These are phyloP conservation scores for Trichacis sp. DNA, from an alignment of 2,888 invertebrate species.

Conservation along the genomic window DNA sequence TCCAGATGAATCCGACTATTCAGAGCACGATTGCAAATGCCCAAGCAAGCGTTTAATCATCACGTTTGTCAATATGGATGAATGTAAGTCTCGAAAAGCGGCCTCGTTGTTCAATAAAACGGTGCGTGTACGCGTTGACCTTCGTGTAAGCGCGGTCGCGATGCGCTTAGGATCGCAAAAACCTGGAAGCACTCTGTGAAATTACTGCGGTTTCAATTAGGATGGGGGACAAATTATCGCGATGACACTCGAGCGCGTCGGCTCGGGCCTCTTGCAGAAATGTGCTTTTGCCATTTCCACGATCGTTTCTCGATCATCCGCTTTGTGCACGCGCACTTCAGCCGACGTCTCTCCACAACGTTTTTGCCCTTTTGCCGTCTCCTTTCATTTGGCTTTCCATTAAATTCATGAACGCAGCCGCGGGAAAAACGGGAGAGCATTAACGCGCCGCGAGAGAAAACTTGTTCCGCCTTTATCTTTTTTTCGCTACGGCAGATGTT, in stretches of 20 bases:
- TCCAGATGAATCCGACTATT: constrained; percentile 1
- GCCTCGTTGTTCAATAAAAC: constrained; percentile 33
- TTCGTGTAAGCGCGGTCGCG: constrained; percentile 41
- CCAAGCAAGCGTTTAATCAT: constrained; percentile 39
- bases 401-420: constrained; percentile 14
- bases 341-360: constrained; percentile 1
- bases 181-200: constrained; percentile 56
- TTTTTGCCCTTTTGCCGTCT: constrained; percentile 13
- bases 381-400: constrained; percentile 13
- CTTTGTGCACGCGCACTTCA: constrained; percentile 9
- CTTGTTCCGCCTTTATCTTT: not conserved
- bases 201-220: constrained; percentile 62
- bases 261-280: constrained; percentile 12
- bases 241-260: constrained; percentile 38
- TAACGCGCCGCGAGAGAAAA: not conserved
- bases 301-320: constrained; percentile 32
- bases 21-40: no score
- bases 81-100: constrained; percentile 22
- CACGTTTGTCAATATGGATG: constrained; percentile 36
- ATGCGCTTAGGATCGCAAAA: constrained; percentile 42
- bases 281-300: constrained; percentile 25
- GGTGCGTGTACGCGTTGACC: constrained; percentile 51
- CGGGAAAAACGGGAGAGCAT: not conserved
- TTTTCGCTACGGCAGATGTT: no score
- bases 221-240: constrained; percentile 55